Evolutionary conservation across 2,113 vertebrate species (phyloP), one percentile per base, ranked within the genome.

Genomic region (Campylorhamphus procurvoides): DNA sequence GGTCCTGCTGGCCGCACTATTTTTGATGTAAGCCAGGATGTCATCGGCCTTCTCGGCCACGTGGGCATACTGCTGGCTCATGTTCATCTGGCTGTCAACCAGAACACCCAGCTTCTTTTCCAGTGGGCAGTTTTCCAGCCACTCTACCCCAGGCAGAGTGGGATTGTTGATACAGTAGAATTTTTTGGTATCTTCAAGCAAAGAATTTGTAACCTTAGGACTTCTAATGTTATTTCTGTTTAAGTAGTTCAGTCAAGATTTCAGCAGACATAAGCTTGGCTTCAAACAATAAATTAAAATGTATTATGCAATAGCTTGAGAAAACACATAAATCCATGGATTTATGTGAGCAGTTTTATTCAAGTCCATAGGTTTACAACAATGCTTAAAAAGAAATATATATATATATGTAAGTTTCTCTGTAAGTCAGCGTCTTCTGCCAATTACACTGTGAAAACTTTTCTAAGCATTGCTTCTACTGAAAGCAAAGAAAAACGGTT

Each of bases 291-390:
- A 74, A 76, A 76, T 53, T 37, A 80, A 83, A 72, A 86, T 33
- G 7, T 5, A 72, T 33, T 55, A 47, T 44, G 37, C 24, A 75
- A 25, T 10, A 80, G 24, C 13, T 85, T 28, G 18, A 79, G 29
- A 50, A 91, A 97, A 76, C 8, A 50, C 18, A 55, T 37, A 37
- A 37, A 37, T 37, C 37, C 39, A 72, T 2, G 3, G 44, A 64
- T 88, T 94, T 88, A 86, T 55, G 42, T 44, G 52, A 94, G 67
- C 20, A 59, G n/a, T 60, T 90, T 86, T 76, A 89, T 86, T 87
- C 59, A 89, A 75, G 27, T 67, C 46, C 42, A 14, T 11, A 16
- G 29, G 22, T 89, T 66, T 80, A 80, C 0, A 3, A 13, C 23
- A 33, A 18, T 17, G 12, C 66, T 59, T 78, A 63, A 55, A 79